phyloP scores from a whole-genome alignment of 2,888 invertebrate genomes.

The Uloborus plumipes region DNA sequence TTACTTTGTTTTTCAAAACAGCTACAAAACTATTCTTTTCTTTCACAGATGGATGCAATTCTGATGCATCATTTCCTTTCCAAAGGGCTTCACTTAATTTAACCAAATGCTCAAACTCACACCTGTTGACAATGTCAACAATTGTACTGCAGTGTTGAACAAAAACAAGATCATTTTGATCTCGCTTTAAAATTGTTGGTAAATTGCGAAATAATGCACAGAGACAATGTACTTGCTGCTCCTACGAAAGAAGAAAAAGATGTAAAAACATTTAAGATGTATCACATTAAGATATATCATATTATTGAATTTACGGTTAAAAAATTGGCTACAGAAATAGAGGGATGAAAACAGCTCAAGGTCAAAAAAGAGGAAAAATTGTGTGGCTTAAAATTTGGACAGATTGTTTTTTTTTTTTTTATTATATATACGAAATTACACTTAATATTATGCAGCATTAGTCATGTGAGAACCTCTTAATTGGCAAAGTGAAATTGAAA shows the following conservation, averaged over 20 bases:
- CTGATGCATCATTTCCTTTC: not conserved
- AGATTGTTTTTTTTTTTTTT: too few relatives aligned
- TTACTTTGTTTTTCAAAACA: constrained; percentile 54
- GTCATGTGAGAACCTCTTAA: too few relatives aligned
- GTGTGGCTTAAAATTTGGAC: too few relatives aligned
- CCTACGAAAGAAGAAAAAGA: constrained; percentile 26
- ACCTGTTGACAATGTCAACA: constrained; percentile 11
- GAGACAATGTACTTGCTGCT: constrained; percentile 51
- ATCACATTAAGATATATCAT: too few relatives aligned
- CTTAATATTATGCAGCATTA: too few relatives aligned
- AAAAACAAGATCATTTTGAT: constrained; percentile 52
- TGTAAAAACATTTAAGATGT: not conserved
- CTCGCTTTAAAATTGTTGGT: constrained; percentile 39
- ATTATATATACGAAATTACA: too few relatives aligned
- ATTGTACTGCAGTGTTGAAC: constrained; percentile 29
- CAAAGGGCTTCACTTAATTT: constrained; percentile 41
- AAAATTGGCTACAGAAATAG: too few relatives aligned
- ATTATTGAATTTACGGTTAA: too few relatives aligned
- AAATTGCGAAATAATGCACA: constrained; percentile 34
- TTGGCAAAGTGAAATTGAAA: too few relatives aligned
- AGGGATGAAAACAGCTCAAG: too few relatives aligned
- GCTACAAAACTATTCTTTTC: constrained; percentile 39
- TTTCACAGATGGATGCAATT: constrained; percentile 5
- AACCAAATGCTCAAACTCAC: constrained; percentile 22
- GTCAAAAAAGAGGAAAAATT: too few relatives aligned